Conservation (phyloP, 2,113 vertebrate genomes). For the Mustelus asterias region DNA sequence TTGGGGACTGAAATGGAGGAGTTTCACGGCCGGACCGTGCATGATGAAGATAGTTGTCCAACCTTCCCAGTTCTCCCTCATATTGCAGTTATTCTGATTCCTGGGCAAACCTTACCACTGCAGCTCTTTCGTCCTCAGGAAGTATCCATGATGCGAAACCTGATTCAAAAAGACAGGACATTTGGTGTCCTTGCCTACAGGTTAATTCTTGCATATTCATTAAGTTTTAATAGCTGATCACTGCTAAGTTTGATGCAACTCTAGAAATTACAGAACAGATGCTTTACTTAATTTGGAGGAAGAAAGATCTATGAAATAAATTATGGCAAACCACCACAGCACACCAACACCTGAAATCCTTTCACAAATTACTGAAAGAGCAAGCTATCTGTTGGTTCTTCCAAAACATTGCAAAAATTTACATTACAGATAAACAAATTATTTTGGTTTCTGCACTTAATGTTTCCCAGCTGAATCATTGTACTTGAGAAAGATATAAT, state of each 20-base stretch:
- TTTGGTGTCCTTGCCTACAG: slow-evolving; percentile 95
- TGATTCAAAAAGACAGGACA: slow-evolving; percentile 89
- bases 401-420: neutral
- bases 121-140: slow-evolving; percentile 91
- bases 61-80: slow-evolving; percentile 84
- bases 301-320: neutral
- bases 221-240: neutral
- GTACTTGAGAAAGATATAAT: neutral
- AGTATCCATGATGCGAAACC: slow-evolving; percentile 91
- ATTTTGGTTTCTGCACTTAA: neutral
- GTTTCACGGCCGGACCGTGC: slow-evolving; percentile 87
- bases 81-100: slow-evolving; percentile 81
- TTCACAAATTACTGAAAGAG: neutral
- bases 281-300: neutral
- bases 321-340: neutral
- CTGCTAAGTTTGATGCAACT: neutral
- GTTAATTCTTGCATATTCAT: slow-evolving; percentile 49
- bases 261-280: neutral
- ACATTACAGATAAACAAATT: neutral
- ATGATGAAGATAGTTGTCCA: slow-evolving; percentile 91
- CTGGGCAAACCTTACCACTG: slow-evolving; percentile 88
- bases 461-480: neutral
- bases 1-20: slow-evolving; percentile 95
- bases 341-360: neutral
- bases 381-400: neutral